Base-by-base conservation (phyloP, 2,888 invertebrate species). In the Eueremaeus valkanovi region DNA sequence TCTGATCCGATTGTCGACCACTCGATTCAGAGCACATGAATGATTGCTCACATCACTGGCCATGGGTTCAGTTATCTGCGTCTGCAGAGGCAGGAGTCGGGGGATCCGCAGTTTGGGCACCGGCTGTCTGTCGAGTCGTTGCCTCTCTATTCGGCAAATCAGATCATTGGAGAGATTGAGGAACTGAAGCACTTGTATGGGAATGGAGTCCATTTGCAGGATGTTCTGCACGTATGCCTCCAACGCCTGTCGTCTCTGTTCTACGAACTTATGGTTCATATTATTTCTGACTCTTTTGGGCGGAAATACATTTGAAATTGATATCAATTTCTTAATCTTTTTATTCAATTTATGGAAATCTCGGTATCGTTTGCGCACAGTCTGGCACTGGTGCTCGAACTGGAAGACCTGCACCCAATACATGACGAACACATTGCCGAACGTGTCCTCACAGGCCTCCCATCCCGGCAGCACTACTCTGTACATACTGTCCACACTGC, bases 201-300 rank as follows among this genome's bases (percentile, higher is more conserved):
- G 58, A 6, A 58, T 16, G 11, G 3, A 27, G 24, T 58, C 58
- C 58, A 58, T 58, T 3, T 2, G 8, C 3, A 58, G 24, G 6
- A 58, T 24, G 18, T 29, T 18, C 24, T 58, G 58, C 5, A 58
- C 5, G 27, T 58, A 58, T 24, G 5, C 24, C 27, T 58, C 58
- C 5, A 58, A 16, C 3, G 58, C 21, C 24, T 58, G 8, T 9
- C 58, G 21, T 58, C 58, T 58, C 16, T 58, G 58, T 58, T 58
- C 58, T 24, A 58, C 16, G 29, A 58, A 58, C 24, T 58, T 58
- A 8, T 58, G 58, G 27, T 58, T 58, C 27, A 58, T 24, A 24
- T 58, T 58, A 58, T 58, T 58, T 58, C 58, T 58, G 24, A 58
- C 58, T 58, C 29, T 58, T 58, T 58, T 58, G 9, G 58, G 58